Conservation (phyloP, 2,797 vertebrate genomes). For the Megalops cyprinoides region DNA sequence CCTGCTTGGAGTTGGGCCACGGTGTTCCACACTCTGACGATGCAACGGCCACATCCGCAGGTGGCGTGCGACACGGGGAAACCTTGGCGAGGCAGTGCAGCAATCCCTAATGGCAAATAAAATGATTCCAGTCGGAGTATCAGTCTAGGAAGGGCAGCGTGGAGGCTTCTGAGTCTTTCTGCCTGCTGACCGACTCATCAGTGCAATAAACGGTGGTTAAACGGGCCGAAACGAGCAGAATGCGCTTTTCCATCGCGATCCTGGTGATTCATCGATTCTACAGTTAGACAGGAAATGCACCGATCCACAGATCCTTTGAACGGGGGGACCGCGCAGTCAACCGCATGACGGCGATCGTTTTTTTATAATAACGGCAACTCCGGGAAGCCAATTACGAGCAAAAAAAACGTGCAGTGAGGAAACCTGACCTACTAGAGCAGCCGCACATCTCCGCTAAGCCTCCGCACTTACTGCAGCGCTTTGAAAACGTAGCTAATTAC, state of each 20-base stretch:
- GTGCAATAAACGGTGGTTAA: conserved; percentile 2
- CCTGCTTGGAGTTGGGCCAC: neutral
- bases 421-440: neutral
- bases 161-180: neutral
- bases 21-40: neutral
- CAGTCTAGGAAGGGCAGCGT: neutral
- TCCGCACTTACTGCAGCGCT: conserved; percentile 30
- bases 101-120: neutral
- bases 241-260: conserved; percentile 9
- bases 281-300: conserved; percentile 28
- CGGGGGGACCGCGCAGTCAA: neutral
- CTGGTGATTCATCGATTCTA: conserved; percentile 29
- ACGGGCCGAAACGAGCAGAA: neutral
- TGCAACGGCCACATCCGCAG: neutral
- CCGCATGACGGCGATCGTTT: neutral
- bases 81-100: neutral
- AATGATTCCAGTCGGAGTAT: neutral
- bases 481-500: conserved; percentile 63
- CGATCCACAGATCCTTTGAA: neutral
- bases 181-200: neutral
- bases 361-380: neutral
- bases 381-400: neutral
- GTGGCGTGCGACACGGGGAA: neutral
- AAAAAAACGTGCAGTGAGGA: neutral
- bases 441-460: neutral